Conservation (phyloP, 2,888 invertebrate species). For the Erebia ligea region DNA sequence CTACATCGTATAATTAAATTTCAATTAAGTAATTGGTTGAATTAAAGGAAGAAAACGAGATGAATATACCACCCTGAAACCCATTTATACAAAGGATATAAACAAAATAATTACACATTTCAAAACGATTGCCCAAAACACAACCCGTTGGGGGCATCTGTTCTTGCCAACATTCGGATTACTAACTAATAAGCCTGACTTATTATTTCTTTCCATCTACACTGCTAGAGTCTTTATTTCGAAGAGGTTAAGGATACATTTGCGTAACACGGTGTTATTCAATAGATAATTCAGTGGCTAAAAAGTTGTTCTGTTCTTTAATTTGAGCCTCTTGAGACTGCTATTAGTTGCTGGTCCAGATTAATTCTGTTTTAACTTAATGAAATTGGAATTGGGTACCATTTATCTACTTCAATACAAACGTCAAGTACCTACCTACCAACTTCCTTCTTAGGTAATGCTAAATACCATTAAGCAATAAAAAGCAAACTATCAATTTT, state of each 20-base stretch:
- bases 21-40: conserved; percentile 8
- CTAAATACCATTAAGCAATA: not conserved
- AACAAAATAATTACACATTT: conserved; percentile 74
- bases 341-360: conserved; percentile 61
- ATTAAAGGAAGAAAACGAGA: conserved; percentile 15
- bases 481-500: no score
- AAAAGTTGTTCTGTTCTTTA: conserved; percentile 72
- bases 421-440: not conserved
- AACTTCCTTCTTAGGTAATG: no score
- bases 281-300: conserved; percentile 38
- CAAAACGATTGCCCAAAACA: conserved; percentile 60
- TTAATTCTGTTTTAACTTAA: conserved; percentile 73
- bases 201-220: conserved; percentile 22
- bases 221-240: conserved; percentile 38
- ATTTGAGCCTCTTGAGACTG: conserved; percentile 75
- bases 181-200: conserved; percentile 39
- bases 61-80: conserved; percentile 40
- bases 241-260: conserved; percentile 46
- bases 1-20: not conserved
- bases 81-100: conserved; percentile 52
- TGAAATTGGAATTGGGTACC: conserved; percentile 52
- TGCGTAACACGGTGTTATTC: conserved; percentile 24
- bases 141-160: conserved; percentile 74
- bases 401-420: conserved; percentile 6
- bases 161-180: conserved; percentile 63